These are phyloP conservation scores for Echeneis naucrates DNA, from an alignment of 2,797 vertebrate species.

Conservation along the genomic window DNA sequence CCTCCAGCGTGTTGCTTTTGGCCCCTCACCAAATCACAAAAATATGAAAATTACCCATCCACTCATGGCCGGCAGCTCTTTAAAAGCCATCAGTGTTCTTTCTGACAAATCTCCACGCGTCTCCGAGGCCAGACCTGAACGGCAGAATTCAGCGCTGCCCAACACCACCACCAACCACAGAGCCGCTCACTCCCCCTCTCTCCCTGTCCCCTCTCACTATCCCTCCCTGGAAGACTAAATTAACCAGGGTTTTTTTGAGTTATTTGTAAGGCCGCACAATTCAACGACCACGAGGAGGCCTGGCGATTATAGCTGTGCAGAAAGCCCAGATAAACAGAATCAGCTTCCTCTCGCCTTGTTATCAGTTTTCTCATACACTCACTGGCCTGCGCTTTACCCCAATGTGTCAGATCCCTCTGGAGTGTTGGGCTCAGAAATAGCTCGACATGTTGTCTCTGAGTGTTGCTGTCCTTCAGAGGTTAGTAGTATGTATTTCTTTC, in stretches of 20 bases:
- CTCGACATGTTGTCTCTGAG: slow-evolving; percentile 56
- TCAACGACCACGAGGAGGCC: slow-evolving; percentile 58
- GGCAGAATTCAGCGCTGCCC: slow-evolving; percentile 58
- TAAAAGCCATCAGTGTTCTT: slow-evolving; percentile 75
- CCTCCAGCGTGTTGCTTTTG: slow-evolving; percentile 84
- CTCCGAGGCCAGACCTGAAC: slow-evolving; percentile 67
- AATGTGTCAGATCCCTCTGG: slow-evolving; percentile 73
- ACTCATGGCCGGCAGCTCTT: slow-evolving; percentile 79
- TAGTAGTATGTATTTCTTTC: slow-evolving; percentile 43
- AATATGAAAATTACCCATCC: slow-evolving; percentile 87
- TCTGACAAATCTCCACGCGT: slow-evolving; percentile 71
- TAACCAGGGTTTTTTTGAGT: slow-evolving; percentile 51
- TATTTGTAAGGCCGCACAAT: slow-evolving; percentile 74
- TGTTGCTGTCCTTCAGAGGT: slow-evolving; percentile 16
- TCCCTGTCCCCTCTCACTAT: slow-evolving; percentile 16
- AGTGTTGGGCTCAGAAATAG: slow-evolving; percentile 73
- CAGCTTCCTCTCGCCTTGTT: slow-evolving; percentile 82
- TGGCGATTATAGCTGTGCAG: slow-evolving; percentile 61
- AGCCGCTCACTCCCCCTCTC: slow-evolving; percentile 42
- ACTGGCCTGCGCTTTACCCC: slow-evolving; percentile 60
- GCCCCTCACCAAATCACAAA: slow-evolving; percentile 81
- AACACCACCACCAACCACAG: slow-evolving; percentile 36
- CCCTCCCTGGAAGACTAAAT: slow-evolving; percentile 28
- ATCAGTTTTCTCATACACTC: slow-evolving; percentile 81
- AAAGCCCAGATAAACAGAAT: slow-evolving; percentile 81